phyloP scores from a whole-genome alignment of 2,888 invertebrate species.

The Euplexia lucipara region DNA sequence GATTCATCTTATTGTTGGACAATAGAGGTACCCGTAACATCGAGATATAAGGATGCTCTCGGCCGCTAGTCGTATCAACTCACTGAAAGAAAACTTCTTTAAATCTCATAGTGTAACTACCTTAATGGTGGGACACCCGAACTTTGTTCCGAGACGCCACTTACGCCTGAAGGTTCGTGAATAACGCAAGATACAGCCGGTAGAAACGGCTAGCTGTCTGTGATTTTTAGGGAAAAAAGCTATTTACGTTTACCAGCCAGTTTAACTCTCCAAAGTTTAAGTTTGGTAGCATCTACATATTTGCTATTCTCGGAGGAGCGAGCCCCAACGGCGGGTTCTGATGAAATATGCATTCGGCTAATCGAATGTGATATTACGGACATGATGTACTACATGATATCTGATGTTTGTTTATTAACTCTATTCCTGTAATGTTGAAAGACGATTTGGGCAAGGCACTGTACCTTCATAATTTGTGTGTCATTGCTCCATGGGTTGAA shows the following conservation, averaged over 20 bases:
- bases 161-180: slow-evolving; percentile 39
- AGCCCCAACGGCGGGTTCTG: slow-evolving; percentile 26
- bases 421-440: slow-evolving; percentile 11
- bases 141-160: slow-evolving; percentile 42
- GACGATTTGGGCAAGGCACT: slow-evolving; percentile 3
- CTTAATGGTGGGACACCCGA: slow-evolving; percentile 46
- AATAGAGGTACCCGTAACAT: slow-evolving; percentile 21
- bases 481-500: slow-evolving; percentile 7
- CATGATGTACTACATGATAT: slow-evolving; percentile 1
- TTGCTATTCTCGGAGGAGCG: slow-evolving; percentile 37
- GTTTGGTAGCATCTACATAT: slow-evolving; percentile 47
- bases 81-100: slow-evolving; percentile 47
- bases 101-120: slow-evolving; percentile 52
- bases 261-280: slow-evolving; percentile 24
- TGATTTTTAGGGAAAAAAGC: slow-evolving; percentile 41
- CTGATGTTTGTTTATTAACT: slow-evolving; percentile 37
- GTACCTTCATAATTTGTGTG: slow-evolving; percentile 3
- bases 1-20: slow-evolving; percentile 36
- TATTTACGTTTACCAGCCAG: slow-evolving; percentile 37
- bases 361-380: slow-evolving; percentile 49
- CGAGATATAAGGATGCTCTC: slow-evolving; percentile 49
- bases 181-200: slow-evolving; percentile 47
- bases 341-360: slow-evolving; percentile 59
- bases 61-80: slow-evolving; percentile 40
- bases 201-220: slow-evolving; percentile 31